Evolutionary conservation across 2,113 vertebrate species (phyloP).

Genomic region (Tragelaphus scriptus): DNA sequence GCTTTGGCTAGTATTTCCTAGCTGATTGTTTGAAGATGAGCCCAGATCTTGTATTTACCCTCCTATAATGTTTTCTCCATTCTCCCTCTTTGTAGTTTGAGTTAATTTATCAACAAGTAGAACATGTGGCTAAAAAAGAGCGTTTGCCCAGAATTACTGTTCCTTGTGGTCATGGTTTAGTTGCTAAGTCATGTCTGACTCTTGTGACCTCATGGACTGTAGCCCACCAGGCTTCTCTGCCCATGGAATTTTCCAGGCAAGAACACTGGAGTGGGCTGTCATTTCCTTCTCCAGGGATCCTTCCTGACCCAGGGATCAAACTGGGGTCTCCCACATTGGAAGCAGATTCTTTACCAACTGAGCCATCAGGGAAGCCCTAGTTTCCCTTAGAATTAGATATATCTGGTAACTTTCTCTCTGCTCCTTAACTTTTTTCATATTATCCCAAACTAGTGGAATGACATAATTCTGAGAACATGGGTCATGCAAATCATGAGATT

Average conservation of each 20-base stretch:
- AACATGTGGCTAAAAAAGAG: neutral
- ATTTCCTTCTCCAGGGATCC: neutral
- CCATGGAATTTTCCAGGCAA: neutral
- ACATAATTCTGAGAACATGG: neutral
- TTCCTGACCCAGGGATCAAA: neutral
- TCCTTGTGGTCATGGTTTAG: neutral
- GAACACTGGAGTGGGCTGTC: neutral
- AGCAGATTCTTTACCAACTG: neutral
- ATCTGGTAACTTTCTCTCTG: neutral
- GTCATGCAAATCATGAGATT: neutral
- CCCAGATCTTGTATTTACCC: neutral
- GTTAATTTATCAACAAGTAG: slow-evolving; percentile 1
- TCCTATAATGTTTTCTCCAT: neutral
- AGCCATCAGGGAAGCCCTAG: neutral
- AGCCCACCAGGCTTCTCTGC: neutral
- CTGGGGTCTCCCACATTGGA: neutral
- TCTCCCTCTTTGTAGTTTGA: neutral
- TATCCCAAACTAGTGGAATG: neutral
- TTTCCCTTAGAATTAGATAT: neutral
- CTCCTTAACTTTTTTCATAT: neutral
- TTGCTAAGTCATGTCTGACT: neutral
- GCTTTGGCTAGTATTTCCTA: neutral
- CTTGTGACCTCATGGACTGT: neutral
- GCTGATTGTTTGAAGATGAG: neutral
- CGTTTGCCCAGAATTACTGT: neutral